These are phyloP conservation scores for Nasonia longicornis DNA, from an alignment of 1,140 invertebrate species.

Conservation along the genomic window DNA sequence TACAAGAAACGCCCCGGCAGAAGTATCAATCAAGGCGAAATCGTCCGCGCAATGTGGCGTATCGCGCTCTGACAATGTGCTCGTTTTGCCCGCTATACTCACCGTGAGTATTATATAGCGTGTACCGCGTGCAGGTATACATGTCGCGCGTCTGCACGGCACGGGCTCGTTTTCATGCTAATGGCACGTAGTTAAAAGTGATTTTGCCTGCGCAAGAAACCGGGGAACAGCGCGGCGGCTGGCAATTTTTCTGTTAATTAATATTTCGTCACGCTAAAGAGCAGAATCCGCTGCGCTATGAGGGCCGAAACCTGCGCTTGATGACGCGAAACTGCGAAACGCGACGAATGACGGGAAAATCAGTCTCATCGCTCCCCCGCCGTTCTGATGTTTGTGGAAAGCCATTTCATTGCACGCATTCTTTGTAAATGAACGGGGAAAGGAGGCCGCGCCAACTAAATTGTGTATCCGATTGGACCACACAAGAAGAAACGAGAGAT, in stretches of 20 bases:
- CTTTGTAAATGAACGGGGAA: too few species aligned
- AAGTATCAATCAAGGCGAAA: conserved; percentile 34
- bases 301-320: too few species aligned
- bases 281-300: not conserved
- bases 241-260: conserved; percentile 61
- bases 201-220: conserved; percentile 51
- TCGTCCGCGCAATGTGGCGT: not conserved
- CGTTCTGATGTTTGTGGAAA: too few species aligned
- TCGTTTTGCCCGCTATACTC: not conserved
- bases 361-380: too few species aligned
- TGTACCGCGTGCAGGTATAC: not conserved
- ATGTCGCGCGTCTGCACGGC: too few species aligned
- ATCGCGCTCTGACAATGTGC: not conserved
- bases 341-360: too few species aligned
- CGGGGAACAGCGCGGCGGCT: conserved; percentile 19
- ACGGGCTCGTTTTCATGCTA: conserved; percentile 23
- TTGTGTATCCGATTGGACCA: not conserved
- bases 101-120: not conserved
- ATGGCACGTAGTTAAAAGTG: conserved; percentile 31
- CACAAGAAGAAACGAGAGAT: not conserved
- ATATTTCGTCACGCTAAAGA: conserved; percentile 60
- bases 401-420: too few species aligned
- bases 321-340: too few species aligned
- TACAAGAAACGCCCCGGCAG: conserved; percentile 12
- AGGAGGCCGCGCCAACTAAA: too few species aligned